Conservation (phyloP, 2,113 vertebrate genomes). For the Albula glossodonta region DNA sequence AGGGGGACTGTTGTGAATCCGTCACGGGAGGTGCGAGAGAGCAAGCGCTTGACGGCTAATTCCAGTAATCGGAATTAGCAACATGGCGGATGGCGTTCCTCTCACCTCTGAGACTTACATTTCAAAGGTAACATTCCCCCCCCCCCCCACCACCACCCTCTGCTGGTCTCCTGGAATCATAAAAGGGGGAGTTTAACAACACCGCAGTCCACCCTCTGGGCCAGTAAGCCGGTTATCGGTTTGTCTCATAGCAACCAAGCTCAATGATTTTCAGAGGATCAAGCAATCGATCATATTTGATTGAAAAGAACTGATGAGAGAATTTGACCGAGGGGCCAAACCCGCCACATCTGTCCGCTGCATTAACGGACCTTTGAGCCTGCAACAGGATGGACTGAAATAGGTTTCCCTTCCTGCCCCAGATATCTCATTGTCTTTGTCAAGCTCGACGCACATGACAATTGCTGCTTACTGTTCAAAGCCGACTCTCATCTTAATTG, state of each 20-base stretch:
- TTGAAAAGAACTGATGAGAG: neutral
- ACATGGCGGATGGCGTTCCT: neutral
- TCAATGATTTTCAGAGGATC: neutral
- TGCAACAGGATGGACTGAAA: neutral
- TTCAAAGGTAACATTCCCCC: neutral
- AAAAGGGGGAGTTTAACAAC: neutral
- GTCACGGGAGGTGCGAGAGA: neutral
- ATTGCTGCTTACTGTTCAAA: neutral
- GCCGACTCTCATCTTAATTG: neutral
- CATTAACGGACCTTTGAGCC: neutral
- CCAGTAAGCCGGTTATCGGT: neutral
- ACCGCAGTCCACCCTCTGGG: neutral
- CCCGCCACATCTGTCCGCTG: neutral
- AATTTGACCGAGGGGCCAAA: neutral
- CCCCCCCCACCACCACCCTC: neutral
- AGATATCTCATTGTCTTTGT: constrained; percentile 3
- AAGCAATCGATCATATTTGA: neutral
- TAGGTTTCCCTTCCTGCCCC: neutral
- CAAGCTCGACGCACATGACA: neutral
- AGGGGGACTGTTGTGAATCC: neutral
- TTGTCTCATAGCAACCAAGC: neutral
- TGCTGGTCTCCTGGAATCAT: neutral
- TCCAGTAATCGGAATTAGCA: neutral
- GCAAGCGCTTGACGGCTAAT: neutral
- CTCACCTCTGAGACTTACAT: neutral